Evolutionary conservation across 2,888 invertebrate genomes (phyloP).

Genomic region (Metopia argyrocephala): DNA sequence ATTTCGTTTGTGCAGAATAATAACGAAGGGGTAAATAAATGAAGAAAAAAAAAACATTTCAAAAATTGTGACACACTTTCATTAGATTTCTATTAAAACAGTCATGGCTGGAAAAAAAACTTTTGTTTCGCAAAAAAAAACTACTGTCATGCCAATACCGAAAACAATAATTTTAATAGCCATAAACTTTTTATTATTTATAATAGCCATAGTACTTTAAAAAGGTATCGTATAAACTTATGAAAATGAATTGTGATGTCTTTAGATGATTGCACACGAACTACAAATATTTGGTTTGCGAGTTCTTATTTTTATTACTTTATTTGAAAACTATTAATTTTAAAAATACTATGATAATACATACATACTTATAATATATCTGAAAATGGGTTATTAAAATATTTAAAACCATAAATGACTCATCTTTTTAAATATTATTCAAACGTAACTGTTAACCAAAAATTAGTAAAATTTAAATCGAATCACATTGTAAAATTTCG

Average conservation of each 20-base stretch:
- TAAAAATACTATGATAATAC: no score
- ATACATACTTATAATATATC: not conserved
- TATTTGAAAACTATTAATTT: slow-evolving; percentile 15
- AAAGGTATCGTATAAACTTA: not conserved
- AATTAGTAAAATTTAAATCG: no score
- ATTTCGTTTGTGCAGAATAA: not conserved
- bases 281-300: not conserved
- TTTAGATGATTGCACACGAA: slow-evolving; percentile 24
- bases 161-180: not conserved
- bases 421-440: not conserved
- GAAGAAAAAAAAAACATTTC: slow-evolving; percentile 13
- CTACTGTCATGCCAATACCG: not conserved
- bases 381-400: not conserved
- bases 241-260: slow-evolving; percentile 19
- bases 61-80: slow-evolving; percentile 62
- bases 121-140: not conserved
- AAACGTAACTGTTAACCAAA: no score
- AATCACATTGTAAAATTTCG: no score
- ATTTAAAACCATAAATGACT: not conserved
- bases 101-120: no score
- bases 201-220: no score
- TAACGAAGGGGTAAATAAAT: no score
- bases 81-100: no score
- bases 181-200: no score
- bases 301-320: no score